Evolutionary conservation across 2,888 invertebrate genomes (phyloP).

Genomic region (Spodoptera littoralis): DNA sequence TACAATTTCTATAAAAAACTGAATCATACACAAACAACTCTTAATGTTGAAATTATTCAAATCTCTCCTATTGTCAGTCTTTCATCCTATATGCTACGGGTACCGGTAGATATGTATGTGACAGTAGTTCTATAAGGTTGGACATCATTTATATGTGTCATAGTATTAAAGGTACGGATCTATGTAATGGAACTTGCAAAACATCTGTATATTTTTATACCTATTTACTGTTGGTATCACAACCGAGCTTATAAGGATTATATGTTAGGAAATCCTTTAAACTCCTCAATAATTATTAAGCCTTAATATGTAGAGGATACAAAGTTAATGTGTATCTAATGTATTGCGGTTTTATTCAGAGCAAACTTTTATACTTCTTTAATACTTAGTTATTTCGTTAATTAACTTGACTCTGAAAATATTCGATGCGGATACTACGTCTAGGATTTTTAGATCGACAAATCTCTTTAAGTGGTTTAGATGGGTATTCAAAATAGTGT

Average conservation of each 20-base stretch:
- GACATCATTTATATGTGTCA: background rate
- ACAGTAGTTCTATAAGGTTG: conserved; percentile 7
- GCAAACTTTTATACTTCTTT: background rate
- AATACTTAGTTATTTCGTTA: background rate
- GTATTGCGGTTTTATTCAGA: background rate
- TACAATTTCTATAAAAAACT: too few relatives aligned
- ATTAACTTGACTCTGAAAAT: too few relatives aligned
- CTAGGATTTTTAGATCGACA: too few relatives aligned
- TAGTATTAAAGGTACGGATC: conserved; percentile 1
- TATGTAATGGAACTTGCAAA: too few relatives aligned
- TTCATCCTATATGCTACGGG: background rate
- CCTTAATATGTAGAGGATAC: conserved; percentile 7
- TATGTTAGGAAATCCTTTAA: conserved; percentile 14
- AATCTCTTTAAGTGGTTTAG: too few relatives aligned
- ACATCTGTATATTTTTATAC: too few relatives aligned
- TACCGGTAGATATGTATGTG: background rate
- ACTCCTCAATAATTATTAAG: conserved; percentile 20
- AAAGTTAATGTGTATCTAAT: conserved; percentile 7
- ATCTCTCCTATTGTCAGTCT: conserved; percentile 25
- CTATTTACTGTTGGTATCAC: background rate
- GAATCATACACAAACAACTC: too few relatives aligned
- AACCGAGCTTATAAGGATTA: conserved; percentile 22
- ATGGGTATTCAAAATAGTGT: too few relatives aligned
- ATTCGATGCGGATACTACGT: too few relatives aligned
- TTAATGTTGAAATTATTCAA: conserved; percentile 17